Base-by-base conservation (phyloP, 1,140 invertebrate species). In the Sinella curviseta region DNA sequence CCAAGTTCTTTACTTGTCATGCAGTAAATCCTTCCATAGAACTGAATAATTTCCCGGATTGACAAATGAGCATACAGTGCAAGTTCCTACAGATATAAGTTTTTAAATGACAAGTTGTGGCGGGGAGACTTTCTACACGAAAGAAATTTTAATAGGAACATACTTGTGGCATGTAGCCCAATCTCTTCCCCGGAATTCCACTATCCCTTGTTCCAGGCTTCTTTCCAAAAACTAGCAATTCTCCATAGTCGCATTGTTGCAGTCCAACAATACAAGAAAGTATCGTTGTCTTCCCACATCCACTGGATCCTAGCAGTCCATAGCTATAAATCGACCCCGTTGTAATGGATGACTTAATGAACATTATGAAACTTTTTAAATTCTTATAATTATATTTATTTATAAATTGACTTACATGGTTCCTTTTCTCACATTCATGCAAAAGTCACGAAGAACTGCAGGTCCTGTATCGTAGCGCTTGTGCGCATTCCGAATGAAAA, bases 1-100 rank as follows among this genome's bases (percentile, higher is more conserved):
- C n/a, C n/a, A n/a, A n/a, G n/a, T n/a, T n/a, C n/a, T n/a, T n/a
- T 83, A 98, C 93, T 90, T 95, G 94, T n/a, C 97, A 96, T 87
- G 98, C n/a, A n/a, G n/a, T n/a, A n/a, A n/a, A n/a, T n/a, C n/a
- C n/a, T n/a, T n/a, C n/a, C n/a, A n/a, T n/a, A 98, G 86, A 97
- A 98, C 89, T 94, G 92, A 91, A 98, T 93, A 0, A 96, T 98
- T 86, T 99, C 97, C 78, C 92, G 91, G 80, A 98, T 98, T 0
- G 95, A 94, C 87, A 99, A 97, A 87, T 98, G 95, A 0, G 94
- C 94, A 86, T 97, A 98, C 0, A 99, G 88, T 0, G 96, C 96
- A 28, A 97, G 94, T 87, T 98, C 97, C 87, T 97, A 92, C 17
- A 48, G 4, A 8, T 48, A 48, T 8, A 20, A 26, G 34, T 28